Conservation (phyloP, 2,888 invertebrate genomes). For the Ceriagrion tenellum region DNA sequence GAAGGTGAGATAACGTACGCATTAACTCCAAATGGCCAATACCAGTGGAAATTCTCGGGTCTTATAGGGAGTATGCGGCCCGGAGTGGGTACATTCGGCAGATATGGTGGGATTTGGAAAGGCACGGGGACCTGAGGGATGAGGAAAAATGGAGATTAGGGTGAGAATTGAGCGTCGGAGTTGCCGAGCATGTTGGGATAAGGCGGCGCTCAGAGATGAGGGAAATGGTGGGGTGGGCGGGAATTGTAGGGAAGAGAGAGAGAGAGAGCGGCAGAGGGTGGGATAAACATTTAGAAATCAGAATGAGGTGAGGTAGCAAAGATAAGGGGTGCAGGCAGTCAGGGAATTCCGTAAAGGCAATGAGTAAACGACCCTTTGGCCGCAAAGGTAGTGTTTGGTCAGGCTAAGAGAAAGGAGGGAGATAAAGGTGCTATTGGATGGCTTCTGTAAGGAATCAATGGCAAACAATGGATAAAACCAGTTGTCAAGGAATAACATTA, state of each 20-base stretch:
- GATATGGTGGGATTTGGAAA: constrained; percentile 37
- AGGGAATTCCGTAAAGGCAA: background rate
- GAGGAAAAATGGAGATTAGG: constrained; percentile 15
- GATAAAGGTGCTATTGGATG: background rate
- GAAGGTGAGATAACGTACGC: background rate
- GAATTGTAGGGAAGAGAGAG: background rate
- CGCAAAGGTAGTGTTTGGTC: background rate
- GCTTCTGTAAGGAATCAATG: background rate
- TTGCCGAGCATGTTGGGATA: background rate
- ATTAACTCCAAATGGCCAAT: background rate
- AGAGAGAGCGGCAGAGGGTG: background rate
- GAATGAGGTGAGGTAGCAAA: background rate
- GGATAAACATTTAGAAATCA: background rate
- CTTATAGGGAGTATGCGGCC: background rate
- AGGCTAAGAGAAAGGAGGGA: background rate
- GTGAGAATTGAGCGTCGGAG: background rate
- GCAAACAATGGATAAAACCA: background rate
- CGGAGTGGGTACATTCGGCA: background rate
- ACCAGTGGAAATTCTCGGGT: background rate
- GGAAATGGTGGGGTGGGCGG: background rate
- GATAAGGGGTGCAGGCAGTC: background rate
- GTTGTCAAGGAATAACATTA: too few relatives aligned
- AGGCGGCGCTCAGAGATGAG: background rate
- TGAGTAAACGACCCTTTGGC: background rate
- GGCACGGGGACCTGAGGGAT: background rate